These are phyloP conservation scores for Electrophaes corylata DNA, from an alignment of 2,888 invertebrate genomes.

Conservation along the genomic window DNA sequence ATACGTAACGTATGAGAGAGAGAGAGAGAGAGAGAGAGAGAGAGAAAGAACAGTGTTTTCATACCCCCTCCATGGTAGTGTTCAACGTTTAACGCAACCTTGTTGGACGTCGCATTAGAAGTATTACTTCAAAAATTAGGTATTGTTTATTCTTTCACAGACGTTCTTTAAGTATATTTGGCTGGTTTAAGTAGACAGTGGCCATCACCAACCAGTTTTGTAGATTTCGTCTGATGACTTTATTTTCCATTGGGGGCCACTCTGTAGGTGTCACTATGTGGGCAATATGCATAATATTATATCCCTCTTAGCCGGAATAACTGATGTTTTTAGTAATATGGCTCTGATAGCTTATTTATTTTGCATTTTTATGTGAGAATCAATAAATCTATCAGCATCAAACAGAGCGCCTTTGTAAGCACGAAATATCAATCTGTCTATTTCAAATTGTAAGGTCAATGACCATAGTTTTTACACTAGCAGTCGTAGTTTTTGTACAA, in stretches of 20 bases:
- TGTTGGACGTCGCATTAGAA: too few species aligned
- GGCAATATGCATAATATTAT: conserved; percentile 62
- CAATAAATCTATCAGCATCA: conserved; percentile 25
- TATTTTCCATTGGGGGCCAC: conserved; percentile 22
- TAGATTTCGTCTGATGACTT: conserved; percentile 19
- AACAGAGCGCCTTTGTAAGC: conserved; percentile 21
- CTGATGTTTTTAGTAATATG: conserved; percentile 14
- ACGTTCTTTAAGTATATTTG: background rate
- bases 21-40: too few species aligned
- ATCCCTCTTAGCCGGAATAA: conserved; percentile 46
- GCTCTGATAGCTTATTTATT: conserved; percentile 8
- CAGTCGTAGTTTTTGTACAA: background rate
- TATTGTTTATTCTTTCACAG: too few species aligned
- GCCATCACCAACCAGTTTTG: background rate
- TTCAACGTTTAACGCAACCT: too few species aligned
- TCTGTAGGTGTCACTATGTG: conserved; percentile 49
- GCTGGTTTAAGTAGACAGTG: background rate
- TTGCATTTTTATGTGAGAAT: conserved; percentile 17
- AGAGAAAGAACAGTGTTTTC: too few species aligned
- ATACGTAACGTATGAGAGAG: too few species aligned
- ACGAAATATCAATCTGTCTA: conserved; percentile 14
- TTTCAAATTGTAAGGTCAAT: conserved; percentile 6
- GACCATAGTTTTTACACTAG: conserved; percentile 16
- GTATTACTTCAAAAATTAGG: too few species aligned
- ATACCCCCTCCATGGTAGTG: too few species aligned